phyloP scores from a whole-genome alignment of 2,888 invertebrate species.

The Caenorhabditis wallacei region DNA sequence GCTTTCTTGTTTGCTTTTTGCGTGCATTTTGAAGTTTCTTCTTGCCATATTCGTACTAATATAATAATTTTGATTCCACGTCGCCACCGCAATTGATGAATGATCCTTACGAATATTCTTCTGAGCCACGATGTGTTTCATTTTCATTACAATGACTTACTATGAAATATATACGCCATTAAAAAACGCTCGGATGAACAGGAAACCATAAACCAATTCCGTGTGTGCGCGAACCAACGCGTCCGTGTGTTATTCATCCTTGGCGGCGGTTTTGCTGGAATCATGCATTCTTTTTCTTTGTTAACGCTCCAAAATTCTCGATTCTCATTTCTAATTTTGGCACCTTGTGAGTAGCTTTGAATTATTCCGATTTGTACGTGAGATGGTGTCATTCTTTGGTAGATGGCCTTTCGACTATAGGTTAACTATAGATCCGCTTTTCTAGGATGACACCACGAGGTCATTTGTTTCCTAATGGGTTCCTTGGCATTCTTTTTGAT shows the following conservation, averaged over 20 bases:
- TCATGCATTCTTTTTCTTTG: constrained; percentile 16
- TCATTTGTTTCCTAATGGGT: constrained; percentile 22
- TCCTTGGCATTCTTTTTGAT: background rate
- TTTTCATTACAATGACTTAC: constrained; percentile 51
- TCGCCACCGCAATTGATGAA: constrained; percentile 53
- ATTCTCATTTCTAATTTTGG: constrained; percentile 26
- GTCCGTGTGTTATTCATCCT: constrained; percentile 31
- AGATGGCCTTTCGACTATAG: constrained; percentile 8
- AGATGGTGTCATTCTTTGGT: constrained; percentile 13
- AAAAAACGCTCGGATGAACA: constrained; percentile 54
- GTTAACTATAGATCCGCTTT: constrained; percentile 3
- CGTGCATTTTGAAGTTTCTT: background rate
- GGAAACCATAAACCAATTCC: constrained; percentile 56
- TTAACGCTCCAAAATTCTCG: constrained; percentile 10
- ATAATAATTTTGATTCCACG: background rate
- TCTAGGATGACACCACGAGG: background rate
- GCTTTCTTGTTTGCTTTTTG: constrained; percentile 20
- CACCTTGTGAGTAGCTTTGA: background rate
- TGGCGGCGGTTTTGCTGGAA: constrained; percentile 24
- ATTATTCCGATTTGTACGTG: constrained; percentile 8
- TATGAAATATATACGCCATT: constrained; percentile 43
- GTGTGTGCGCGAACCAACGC: constrained; percentile 5
- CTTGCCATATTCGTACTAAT: no score
- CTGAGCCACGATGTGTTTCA: constrained; percentile 46
- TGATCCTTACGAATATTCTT: constrained; percentile 38